phyloP scores from a whole-genome alignment of 92 coral and sea anemone species.

The Isaurus tuberculatus region DNA sequence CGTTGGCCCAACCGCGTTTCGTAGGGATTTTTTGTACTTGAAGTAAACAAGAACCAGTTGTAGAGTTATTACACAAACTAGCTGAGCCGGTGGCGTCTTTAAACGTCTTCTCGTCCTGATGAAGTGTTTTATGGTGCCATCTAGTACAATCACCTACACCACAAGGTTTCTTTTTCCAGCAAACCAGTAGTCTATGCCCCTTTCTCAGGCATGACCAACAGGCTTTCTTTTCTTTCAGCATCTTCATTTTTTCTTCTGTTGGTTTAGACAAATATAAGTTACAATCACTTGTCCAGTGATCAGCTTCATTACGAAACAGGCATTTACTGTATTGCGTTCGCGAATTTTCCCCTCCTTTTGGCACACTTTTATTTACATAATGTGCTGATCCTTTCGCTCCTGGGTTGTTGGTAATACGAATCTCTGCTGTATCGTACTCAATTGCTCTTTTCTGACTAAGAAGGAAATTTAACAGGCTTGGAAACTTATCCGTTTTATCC shows the following conservation, averaged over 20 bases:
- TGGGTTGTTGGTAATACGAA: slow-evolving; percentile 6
- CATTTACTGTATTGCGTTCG: neutral
- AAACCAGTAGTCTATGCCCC: slow-evolving; percentile 28
- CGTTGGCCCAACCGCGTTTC: slow-evolving; percentile 49
- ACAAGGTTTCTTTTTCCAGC: slow-evolving; percentile 27
- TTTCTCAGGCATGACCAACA: slow-evolving; percentile 48
- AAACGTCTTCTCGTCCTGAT: slow-evolving; percentile 8
- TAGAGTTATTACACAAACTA: neutral
- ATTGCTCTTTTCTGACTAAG: slow-evolving; percentile 37
- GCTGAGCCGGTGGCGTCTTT: slow-evolving; percentile 16
- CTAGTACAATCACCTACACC: slow-evolving; percentile 35
- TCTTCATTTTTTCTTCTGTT: no score
- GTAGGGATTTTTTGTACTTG: slow-evolving; percentile 59
- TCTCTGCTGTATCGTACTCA: slow-evolving; percentile 31
- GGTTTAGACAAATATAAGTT: no score
- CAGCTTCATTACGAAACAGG: neutral
- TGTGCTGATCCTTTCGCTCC: slow-evolving; percentile 24
- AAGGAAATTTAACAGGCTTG: slow-evolving; percentile 45
- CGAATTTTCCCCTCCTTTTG: neutral
- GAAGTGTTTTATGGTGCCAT: slow-evolving; percentile 36
- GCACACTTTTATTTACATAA: neutral
- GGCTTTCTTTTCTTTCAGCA: slow-evolving; percentile 27
- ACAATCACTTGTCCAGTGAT: neutral
- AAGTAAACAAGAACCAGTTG: slow-evolving; percentile 44
- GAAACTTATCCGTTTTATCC: slow-evolving; percentile 45